phyloP scores from a whole-genome alignment of 2,113 vertebrate species.

The Ibidorhyncha struthersii region DNA sequence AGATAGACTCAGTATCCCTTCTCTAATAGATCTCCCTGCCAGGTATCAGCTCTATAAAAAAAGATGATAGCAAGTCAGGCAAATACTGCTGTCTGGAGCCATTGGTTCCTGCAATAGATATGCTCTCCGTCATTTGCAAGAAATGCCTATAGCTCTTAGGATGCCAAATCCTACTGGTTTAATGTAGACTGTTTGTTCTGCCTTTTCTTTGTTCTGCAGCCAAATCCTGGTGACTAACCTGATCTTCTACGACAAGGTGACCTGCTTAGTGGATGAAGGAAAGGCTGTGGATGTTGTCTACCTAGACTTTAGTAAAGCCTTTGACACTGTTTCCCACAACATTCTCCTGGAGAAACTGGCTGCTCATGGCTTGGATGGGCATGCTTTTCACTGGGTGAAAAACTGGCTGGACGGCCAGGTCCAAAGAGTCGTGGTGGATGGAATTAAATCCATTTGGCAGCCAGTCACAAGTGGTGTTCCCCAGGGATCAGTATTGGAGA shows the following conservation, averaged over 20 bases:
- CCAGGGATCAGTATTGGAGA: not conserved
- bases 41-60: not conserved
- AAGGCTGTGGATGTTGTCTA: not conserved
- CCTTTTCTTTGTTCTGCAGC: not conserved
- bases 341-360: not conserved
- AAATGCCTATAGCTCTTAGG: not conserved
- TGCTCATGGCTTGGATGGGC: not conserved
- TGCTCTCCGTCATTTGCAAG: not conserved
- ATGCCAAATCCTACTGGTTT: not conserved
- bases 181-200: not conserved
- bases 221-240: not conserved
- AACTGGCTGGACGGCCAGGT: not conserved
- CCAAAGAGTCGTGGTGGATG: not conserved
- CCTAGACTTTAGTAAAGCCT: not conserved
- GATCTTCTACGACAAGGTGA: not conserved
- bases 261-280: not conserved
- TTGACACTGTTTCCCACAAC: not conserved
- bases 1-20: not conserved
- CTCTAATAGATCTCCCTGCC: not conserved
- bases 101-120: not conserved
- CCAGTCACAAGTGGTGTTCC: not conserved
- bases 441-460: not conserved
- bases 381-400: not conserved
- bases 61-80: not conserved
- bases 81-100: not conserved